A percentile compares a stretch with the other conserved stretches of the same genome.
Evolutionary conservation across 2,888 invertebrate species (phyloP).

Genomic region (Diadromus collaris): DNA sequence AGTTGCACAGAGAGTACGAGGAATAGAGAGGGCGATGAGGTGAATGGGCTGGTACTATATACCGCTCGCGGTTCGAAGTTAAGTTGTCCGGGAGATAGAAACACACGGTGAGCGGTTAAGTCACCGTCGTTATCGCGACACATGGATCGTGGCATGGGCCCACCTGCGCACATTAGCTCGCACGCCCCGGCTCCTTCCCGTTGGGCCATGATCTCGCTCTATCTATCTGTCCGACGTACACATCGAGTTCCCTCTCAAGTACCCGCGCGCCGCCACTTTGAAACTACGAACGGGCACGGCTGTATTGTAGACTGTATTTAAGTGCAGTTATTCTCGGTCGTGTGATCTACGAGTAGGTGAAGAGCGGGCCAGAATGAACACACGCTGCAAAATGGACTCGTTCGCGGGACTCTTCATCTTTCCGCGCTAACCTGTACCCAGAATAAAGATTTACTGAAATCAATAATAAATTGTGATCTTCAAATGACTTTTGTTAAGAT

Average conservation of each 20-base stretch:
- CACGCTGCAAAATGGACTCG: neutral
- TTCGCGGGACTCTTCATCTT: no score
- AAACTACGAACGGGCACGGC: neutral
- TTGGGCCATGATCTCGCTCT: conserved; percentile 9
- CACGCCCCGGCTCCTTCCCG: conserved; percentile 43
- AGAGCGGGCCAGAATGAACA: neutral
- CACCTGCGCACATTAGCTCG: conserved; percentile 68
- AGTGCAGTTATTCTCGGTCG: neutral
- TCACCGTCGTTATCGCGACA: conserved; percentile 72
- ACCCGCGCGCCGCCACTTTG: neutral
- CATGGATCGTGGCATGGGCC: conserved; percentile 71
- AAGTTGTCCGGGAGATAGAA: conserved; percentile 74
- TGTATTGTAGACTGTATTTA: neutral
- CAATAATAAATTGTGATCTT: no score
- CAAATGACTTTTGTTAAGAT: no score
- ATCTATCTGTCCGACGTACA: neutral
- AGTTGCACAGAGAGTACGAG: neutral
- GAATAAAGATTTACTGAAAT: no score
- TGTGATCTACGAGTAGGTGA: neutral
- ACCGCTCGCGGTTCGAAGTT: conserved; percentile 66
- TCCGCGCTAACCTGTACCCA: no score
- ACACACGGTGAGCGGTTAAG: conserved; percentile 64
- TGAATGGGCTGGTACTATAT: neutral
- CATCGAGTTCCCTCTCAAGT: neutral
- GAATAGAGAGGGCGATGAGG: neutral